Conservation (phyloP, 1,140 invertebrate genomes). For the Oscheius sp. region DNA sequence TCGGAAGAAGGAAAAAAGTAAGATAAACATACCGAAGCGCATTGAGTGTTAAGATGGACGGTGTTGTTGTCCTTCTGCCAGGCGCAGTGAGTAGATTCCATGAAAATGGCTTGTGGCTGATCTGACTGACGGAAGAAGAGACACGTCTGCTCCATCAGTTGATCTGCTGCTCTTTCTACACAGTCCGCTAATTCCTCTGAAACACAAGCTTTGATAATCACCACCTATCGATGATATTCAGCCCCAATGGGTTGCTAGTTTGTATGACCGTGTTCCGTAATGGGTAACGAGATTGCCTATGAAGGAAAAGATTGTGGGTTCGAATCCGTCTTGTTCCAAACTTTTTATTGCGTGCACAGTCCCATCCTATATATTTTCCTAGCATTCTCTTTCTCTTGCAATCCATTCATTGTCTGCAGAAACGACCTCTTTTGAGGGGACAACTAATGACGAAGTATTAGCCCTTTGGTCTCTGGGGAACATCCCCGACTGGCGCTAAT, state of each 20-base stretch:
- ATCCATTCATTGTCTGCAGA: neutral
- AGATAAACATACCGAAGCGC: neutral
- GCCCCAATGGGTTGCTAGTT: neutral
- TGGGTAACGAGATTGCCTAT: neutral
- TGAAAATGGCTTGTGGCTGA: neutral
- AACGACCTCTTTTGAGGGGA: too few relatives aligned
- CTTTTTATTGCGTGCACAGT: too few relatives aligned
- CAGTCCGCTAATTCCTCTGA: slow-evolving; percentile 8
- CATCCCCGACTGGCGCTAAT: neutral
- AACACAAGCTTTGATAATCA: neutral
- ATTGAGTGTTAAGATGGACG: slow-evolving; percentile 1
- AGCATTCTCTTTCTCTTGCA: neutral
- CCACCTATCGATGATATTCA: too few relatives aligned
- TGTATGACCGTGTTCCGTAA: neutral
- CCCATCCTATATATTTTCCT: too few relatives aligned
- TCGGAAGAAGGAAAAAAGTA: neutral
- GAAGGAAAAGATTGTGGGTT: neutral
- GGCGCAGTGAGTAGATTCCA: slow-evolving; percentile 13
- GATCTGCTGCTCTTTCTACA: neutral
- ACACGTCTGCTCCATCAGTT: neutral
- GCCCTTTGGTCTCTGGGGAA: neutral
- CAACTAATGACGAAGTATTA: slow-evolving; percentile 9
- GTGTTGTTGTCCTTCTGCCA: slow-evolving; percentile 16
- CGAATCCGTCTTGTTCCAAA: neutral
- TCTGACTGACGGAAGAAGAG: slow-evolving; percentile 5